These are phyloP conservation scores for Amphiprion ocellaris DNA, from an alignment of 2,113 vertebrate genomes.

Conservation along the genomic window DNA sequence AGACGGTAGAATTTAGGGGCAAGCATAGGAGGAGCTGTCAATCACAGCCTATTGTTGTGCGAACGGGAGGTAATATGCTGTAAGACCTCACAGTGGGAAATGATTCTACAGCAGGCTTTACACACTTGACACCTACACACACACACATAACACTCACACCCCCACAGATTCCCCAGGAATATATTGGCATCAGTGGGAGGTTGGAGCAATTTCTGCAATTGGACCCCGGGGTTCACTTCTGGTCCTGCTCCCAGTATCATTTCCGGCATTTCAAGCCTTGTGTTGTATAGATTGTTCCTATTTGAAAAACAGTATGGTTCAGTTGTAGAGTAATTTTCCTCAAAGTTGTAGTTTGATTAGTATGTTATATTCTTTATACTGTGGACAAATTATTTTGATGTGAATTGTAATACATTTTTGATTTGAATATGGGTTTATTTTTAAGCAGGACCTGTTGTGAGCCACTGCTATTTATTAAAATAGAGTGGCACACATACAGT, in stretches of 20 bases:
- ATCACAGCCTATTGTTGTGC: constrained; percentile 70
- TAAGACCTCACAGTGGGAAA: constrained; percentile 69
- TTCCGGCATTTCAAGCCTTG: constrained; percentile 21
- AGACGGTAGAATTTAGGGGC: constrained; percentile 46
- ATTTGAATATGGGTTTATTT: neutral
- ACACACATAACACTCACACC: constrained; percentile 8
- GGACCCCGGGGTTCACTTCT: constrained; percentile 52
- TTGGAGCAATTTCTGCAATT: constrained; percentile 52
- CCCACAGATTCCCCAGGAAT: constrained; percentile 40
- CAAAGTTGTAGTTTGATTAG: constrained; percentile 9
- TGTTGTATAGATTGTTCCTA: constrained; percentile 16
- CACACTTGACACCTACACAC: constrained; percentile 35
- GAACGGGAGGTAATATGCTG: constrained; percentile 72
- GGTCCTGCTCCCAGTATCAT: constrained; percentile 38
- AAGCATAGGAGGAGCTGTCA: constrained; percentile 68
- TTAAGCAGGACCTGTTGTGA: constrained; percentile 11
- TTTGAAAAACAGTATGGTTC: constrained; percentile 11
- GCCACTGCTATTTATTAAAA: constrained; percentile 13
- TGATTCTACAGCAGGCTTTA: constrained; percentile 60
- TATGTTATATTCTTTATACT: neutral
- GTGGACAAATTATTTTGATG: neutral
- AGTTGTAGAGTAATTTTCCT: neutral
- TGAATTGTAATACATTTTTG: neutral
- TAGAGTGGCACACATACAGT: neutral
- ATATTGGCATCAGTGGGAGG: constrained; percentile 63